Evolutionary conservation across 2,888 invertebrate species (phyloP), one percentile per base, ranked within the genome.

Genomic region (Orchestes rusci): DNA sequence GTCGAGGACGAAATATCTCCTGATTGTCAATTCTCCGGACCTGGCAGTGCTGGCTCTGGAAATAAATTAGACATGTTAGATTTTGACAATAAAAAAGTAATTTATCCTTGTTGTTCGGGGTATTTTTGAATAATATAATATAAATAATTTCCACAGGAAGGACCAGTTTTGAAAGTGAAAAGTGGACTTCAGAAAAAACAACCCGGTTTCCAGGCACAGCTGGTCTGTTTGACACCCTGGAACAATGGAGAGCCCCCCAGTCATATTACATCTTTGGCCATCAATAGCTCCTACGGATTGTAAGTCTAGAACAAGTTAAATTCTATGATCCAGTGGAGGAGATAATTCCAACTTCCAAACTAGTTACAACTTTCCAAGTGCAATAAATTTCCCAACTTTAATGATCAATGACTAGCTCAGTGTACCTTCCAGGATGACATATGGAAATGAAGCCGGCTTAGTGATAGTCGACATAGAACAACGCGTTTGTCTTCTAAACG

Each of bases 281-380:
- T 99, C 69, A 96, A 95, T 74, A 94, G 96, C 59, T 89, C 90
- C 45, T 96, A 93, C 72, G 95, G 95, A 71, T 79, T 99, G 96
- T 96, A 73, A 85, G 91, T 82, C 57, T 33, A n/a, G 8, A 2
- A 10, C 2, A 31, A 40, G 27, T n/a, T n/a, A n/a, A n/a, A n/a
- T n/a, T n/a, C n/a, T n/a, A n/a, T n/a, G n/a, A n/a, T n/a, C n/a
- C n/a, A n/a, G n/a, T n/a, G n/a, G n/a, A n/a, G n/a, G n/a, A n/a
- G n/a, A n/a, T n/a, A n/a, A n/a, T n/a, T n/a, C n/a, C n/a, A n/a
- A n/a, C n/a, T n/a, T n/a, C n/a, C n/a, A n/a, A n/a, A n/a, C n/a
- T n/a, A n/a, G n/a, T n/a, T n/a, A n/a, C n/a, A n/a, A n/a, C n/a
- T n/a, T n/a, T n/a, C n/a, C n/a, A n/a, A n/a, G n/a, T n/a, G n/a